phyloP scores from a whole-genome alignment of 1,140 invertebrate species.

The Aphaenogaster ashmeadi region DNA sequence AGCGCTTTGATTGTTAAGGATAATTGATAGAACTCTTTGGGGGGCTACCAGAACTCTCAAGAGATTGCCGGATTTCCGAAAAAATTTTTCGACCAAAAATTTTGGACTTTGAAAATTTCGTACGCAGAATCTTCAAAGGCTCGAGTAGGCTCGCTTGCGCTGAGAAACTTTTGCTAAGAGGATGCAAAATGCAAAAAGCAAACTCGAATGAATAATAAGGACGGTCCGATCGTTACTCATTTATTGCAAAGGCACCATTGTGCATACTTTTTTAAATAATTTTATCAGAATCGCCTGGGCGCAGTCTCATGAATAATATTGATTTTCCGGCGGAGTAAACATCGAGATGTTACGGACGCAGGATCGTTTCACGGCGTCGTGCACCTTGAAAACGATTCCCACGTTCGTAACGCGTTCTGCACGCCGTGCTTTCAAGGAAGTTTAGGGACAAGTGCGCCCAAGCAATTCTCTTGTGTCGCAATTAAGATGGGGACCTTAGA shows the following conservation, averaged over 20 bases:
- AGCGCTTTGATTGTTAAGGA: too few species aligned
- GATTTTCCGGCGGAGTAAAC: constrained; percentile 77
- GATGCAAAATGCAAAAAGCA: background rate
- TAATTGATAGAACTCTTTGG: too few species aligned
- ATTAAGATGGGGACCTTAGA: constrained; percentile 42
- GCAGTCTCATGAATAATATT: constrained; percentile 73
- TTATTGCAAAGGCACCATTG: background rate
- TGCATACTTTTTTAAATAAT: constrained; percentile 28
- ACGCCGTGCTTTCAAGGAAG: constrained; percentile 64
- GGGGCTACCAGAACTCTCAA: too few species aligned
- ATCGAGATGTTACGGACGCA: constrained; percentile 68
- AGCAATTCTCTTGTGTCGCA: constrained; percentile 37
- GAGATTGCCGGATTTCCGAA: too few species aligned
- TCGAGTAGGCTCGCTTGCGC: background rate
- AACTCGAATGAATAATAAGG: background rate
- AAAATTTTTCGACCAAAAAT: too few species aligned
- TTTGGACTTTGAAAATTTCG: too few species aligned
- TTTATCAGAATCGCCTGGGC: constrained; percentile 29
- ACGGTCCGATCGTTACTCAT: constrained; percentile 2
- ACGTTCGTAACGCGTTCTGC: constrained; percentile 76
- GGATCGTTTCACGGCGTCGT: constrained; percentile 73
- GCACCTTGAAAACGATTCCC: constrained; percentile 76
- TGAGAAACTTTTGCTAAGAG: background rate
- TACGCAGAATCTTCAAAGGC: too few species aligned
- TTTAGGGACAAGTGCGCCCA: constrained; percentile 62